phyloP scores from a whole-genome alignment of 1,140 invertebrate species.

The Geopemphigus sp. region DNA sequence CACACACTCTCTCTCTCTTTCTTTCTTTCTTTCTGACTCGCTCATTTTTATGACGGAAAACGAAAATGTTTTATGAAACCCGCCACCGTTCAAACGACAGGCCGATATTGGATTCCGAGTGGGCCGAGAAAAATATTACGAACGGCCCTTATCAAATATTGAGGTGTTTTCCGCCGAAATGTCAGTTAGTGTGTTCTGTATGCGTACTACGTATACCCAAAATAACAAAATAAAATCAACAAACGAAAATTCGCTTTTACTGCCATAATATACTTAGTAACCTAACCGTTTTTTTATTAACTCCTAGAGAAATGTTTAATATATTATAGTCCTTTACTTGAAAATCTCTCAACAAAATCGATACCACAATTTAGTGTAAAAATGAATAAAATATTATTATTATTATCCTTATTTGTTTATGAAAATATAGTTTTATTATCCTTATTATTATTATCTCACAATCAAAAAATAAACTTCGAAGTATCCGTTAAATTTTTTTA shows the following conservation, averaged over 20 bases:
- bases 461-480: neutral
- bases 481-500: neutral
- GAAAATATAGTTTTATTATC: too few relatives aligned
- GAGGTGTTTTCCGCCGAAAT: neutral
- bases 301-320: neutral
- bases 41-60: conserved; percentile 12
- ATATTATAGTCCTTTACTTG: neutral
- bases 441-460: too few relatives aligned
- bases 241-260: neutral
- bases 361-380: neutral
- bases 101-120: neutral
- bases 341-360: neutral
- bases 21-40: too few relatives aligned
- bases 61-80: conserved; percentile 9
- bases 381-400: neutral
- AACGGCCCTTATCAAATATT: conserved; percentile 38
- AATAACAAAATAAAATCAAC: conserved; percentile 1
- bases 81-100: neutral
- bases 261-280: neutral
- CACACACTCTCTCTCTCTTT: neutral
- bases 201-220: neutral
- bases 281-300: neutral
- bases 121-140: too few relatives aligned
- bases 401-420: neutral
- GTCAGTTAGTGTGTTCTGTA: neutral